These are phyloP conservation scores for Holacanthus passer DNA, from an alignment of 2,113 vertebrate genomes.

Conservation along the genomic window DNA sequence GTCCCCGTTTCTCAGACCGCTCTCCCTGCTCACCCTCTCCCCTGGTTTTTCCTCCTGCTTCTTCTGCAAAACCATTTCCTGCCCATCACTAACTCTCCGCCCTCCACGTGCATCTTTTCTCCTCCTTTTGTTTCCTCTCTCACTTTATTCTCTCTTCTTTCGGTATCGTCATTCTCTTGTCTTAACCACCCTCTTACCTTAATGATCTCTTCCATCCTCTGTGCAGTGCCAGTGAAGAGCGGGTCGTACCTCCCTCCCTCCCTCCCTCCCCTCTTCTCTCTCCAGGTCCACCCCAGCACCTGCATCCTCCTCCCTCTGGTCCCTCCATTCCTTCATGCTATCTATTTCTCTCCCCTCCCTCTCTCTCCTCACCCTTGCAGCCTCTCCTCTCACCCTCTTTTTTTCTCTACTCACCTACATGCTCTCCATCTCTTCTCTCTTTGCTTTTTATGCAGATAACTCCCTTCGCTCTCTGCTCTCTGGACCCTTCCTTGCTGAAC, in stretches of 20 bases:
- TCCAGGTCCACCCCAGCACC: conserved; percentile 17
- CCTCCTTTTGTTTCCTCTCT: background rate
- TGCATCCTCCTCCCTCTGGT: conserved; percentile 30
- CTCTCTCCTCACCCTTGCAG: conserved; percentile 3
- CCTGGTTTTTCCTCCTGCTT: conserved; percentile 3
- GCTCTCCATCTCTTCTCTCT: conserved; percentile 35
- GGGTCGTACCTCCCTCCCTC: background rate
- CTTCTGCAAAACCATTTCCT: background rate
- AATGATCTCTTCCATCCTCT: conserved; percentile 36
- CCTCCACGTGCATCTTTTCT: background rate
- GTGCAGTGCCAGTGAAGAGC: conserved; percentile 38
- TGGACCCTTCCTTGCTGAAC: conserved; percentile 67
- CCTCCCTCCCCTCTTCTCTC: background rate
- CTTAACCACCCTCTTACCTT: conserved; percentile 19
- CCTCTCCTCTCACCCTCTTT: conserved; percentile 16
- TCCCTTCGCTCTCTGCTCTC: conserved; percentile 44
- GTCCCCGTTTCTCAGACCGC: conserved; percentile 33
- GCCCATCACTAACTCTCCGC: background rate
- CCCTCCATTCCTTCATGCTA: conserved; percentile 17
- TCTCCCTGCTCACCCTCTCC: conserved; percentile 9
- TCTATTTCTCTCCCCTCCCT: conserved; percentile 22
- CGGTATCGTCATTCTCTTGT: background rate
- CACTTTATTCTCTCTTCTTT: conserved; percentile 19
- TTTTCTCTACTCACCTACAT: conserved; percentile 38
- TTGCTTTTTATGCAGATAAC: conserved; percentile 76